Evolutionary conservation across 2,888 invertebrate genomes (phyloP).

Genomic region (Homarus gammarus): DNA sequence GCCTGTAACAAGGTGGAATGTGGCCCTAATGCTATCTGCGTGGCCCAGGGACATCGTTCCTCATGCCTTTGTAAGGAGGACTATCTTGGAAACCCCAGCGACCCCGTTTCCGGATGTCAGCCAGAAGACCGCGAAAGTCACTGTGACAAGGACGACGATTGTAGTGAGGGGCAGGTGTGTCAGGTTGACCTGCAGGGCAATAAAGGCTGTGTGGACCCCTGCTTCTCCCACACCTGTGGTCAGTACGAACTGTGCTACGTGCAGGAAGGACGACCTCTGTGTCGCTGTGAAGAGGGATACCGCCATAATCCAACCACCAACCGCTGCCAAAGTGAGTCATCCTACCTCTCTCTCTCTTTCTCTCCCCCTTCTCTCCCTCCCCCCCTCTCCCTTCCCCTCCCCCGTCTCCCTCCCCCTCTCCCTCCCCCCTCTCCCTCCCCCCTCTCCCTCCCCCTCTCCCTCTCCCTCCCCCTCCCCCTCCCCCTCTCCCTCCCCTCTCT

Average conservation of each 20-base stretch:
- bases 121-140: constrained; percentile 82
- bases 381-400: too few relatives aligned
- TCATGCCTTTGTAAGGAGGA: constrained; percentile 92
- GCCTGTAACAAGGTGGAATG: constrained; percentile 93
- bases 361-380: too few relatives aligned
- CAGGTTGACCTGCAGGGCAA: constrained; percentile 83
- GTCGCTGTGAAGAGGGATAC: constrained; percentile 88
- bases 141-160: constrained; percentile 86
- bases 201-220: constrained; percentile 88
- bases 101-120: constrained; percentile 88
- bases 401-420: too few relatives aligned
- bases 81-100: constrained; percentile 89
- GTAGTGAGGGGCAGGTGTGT: constrained; percentile 85
- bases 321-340: constrained; percentile 85
- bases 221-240: constrained; percentile 89
- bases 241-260: constrained; percentile 89
- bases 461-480: too few relatives aligned
- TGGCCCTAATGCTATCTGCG: constrained; percentile 93
- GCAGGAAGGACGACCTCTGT: constrained; percentile 86
- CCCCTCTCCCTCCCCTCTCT: too few relatives aligned
- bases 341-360: not conserved
- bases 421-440: too few relatives aligned
- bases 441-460: too few relatives aligned
- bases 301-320: constrained; percentile 91
- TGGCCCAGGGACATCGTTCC: constrained; percentile 90